Evolutionary conservation across 2,113 vertebrate species (phyloP).

Genomic region (Rhipidura dahli): DNA sequence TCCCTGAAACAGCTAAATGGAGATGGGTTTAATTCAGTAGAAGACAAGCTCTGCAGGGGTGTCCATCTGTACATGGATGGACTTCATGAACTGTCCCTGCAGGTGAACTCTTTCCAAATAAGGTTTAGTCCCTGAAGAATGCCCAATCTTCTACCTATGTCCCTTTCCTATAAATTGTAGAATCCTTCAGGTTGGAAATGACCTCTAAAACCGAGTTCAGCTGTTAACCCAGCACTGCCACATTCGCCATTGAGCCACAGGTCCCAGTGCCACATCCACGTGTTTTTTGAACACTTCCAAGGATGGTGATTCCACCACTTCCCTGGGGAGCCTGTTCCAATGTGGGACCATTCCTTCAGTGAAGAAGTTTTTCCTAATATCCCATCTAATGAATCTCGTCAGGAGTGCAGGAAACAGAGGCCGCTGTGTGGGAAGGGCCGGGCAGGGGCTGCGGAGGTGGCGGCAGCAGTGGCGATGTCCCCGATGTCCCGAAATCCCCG

Average conservation of each 20-base stretch:
- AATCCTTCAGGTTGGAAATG: neutral
- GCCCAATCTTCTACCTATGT: neutral
- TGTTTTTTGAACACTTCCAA: neutral
- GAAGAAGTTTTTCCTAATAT: neutral
- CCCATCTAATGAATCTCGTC: fast-evolving
- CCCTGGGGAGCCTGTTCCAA: neutral
- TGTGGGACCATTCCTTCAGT: neutral
- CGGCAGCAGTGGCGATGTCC: neutral
- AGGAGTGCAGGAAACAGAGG: fast-evolving
- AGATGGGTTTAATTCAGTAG: neutral
- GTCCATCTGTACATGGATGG: neutral
- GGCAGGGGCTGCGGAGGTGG: neutral
- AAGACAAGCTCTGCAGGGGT: neutral
- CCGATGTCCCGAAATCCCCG: too few relatives aligned
- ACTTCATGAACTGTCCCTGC: neutral
- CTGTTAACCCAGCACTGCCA: neutral
- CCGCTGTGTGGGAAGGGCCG: fast-evolving
- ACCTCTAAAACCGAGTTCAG: neutral
- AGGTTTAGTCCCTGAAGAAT: neutral
- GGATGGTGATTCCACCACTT: neutral
- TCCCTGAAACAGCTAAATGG: neutral
- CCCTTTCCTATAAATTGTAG: neutral
- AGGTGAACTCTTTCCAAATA: neutral
- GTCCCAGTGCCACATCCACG: neutral
- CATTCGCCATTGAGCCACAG: fast-evolving